Conservation (phyloP, 2,113 vertebrate genomes). For the Cyprinodon variegatus region DNA sequence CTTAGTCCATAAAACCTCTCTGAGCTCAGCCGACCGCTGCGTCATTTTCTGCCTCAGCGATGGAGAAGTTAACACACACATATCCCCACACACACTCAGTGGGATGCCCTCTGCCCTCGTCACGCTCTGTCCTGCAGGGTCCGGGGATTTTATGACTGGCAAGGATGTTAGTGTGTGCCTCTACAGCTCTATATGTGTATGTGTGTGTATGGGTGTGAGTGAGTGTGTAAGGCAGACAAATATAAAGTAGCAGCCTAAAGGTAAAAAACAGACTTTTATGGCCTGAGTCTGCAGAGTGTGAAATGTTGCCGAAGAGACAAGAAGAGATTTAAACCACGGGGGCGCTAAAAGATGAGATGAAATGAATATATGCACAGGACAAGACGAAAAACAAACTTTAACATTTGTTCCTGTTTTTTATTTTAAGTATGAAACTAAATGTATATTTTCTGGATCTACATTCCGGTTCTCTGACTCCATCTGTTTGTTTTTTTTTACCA, state of each 20-base stretch:
- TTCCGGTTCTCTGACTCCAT: too few relatives aligned
- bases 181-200: conserved; percentile 9
- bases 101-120: conserved; percentile 32
- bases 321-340: neutral
- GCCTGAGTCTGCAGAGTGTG: conserved; percentile 34
- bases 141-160: conserved; percentile 44
- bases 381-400: neutral
- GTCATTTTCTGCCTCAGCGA: conserved; percentile 71
- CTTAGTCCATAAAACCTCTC: conserved; percentile 46
- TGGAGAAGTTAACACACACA: conserved; percentile 44
- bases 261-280: conserved; percentile 40
- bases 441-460: neutral
- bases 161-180: conserved; percentile 17
- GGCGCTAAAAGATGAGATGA: neutral
- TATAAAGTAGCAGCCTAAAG: conserved; percentile 44
- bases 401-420: neutral
- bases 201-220: conserved; percentile 26
- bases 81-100: conserved; percentile 1
- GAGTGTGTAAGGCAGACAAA: conserved; percentile 18
- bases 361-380: neutral
- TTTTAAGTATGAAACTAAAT: neutral
- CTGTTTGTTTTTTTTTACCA: neutral
- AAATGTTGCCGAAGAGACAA: conserved; percentile 24
- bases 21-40: conserved; percentile 54
- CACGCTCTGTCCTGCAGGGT: conserved; percentile 43